phyloP scores from a whole-genome alignment of 2,113 vertebrate genomes.

The Gasterosteus aculeatus region DNA sequence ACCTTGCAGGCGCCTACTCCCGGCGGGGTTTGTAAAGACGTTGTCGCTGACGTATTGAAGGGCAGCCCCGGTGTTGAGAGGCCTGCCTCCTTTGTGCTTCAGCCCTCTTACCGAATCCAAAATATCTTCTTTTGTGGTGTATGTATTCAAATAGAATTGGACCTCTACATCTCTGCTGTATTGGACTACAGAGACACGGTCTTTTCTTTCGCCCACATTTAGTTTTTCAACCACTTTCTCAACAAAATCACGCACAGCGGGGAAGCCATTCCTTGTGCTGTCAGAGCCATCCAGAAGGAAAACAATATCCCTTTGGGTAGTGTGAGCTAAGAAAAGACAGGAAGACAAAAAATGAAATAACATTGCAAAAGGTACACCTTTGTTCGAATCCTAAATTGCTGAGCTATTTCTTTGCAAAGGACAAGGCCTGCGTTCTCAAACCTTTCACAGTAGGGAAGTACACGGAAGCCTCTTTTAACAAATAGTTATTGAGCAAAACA shows the following conservation, averaged over 20 bases:
- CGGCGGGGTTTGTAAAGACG: constrained; percentile 81
- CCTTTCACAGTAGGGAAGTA: neutral
- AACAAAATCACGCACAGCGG: constrained; percentile 53
- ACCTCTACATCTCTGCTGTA: constrained; percentile 54
- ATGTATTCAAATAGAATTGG: constrained; percentile 59
- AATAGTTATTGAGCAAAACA: neutral
- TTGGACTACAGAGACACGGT: constrained; percentile 56
- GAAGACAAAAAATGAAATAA: neutral
- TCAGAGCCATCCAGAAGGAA: constrained; percentile 1
- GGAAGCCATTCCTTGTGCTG: constrained; percentile 33
- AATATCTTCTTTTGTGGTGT: constrained; percentile 37
- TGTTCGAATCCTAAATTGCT: neutral
- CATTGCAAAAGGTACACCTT: neutral
- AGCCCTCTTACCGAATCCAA: constrained; percentile 35
- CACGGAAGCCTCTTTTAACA: neutral
- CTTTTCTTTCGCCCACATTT: constrained; percentile 50
- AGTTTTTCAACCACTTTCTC: constrained; percentile 58
- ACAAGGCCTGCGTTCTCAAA: no score
- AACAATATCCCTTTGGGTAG: neutral
- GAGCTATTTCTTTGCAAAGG: neutral
- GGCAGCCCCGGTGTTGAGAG: constrained; percentile 81
- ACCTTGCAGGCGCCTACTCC: constrained; percentile 82
- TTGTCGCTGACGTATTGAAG: constrained; percentile 62
- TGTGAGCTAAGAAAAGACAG: neutral
- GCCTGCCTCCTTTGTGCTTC: constrained; percentile 41